A percentile compares a stretch with the other conserved stretches of the same genome.
Conservation (phyloP, 2,797 vertebrate genomes). For the Austrolebias charrua region DNA sequence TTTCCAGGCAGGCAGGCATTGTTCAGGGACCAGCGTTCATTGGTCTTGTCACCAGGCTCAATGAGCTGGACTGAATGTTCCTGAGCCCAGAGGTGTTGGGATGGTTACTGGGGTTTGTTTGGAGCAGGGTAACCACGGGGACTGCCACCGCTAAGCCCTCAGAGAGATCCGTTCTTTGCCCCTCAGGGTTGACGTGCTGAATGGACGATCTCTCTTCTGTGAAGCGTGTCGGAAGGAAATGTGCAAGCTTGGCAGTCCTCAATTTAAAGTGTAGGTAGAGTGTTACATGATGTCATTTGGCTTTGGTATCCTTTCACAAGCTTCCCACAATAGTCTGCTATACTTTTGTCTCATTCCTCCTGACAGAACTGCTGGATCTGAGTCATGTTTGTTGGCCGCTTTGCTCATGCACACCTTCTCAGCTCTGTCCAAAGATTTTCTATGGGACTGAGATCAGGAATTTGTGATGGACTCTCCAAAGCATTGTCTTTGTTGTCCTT, state of each 20-base stretch:
- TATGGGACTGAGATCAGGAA: too few species aligned
- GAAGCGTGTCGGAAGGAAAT: constrained; percentile 34
- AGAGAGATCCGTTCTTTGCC: constrained; percentile 44
- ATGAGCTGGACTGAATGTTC: constrained; percentile 58
- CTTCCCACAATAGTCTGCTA: too few species aligned
- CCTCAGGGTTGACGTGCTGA: constrained; percentile 35
- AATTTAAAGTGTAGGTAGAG: neutral
- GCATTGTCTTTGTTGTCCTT: too few species aligned
- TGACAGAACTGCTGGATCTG: too few species aligned
- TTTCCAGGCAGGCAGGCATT: constrained; percentile 36
- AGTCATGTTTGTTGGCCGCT: too few species aligned
- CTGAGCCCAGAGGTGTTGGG: constrained; percentile 63
- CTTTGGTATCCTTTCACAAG: too few species aligned
- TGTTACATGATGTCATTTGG: neutral
- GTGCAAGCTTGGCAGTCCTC: neutral
- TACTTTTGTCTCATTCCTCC: too few species aligned
- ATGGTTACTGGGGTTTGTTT: constrained; percentile 76
- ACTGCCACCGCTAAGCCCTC: constrained; percentile 45
- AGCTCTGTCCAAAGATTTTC: too few species aligned
- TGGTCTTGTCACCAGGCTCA: constrained; percentile 34
- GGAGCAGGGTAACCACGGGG: constrained; percentile 49
- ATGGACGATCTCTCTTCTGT: constrained; percentile 21
- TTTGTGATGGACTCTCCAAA: too few species aligned
- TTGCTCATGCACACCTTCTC: too few species aligned
- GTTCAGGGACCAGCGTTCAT: constrained; percentile 39